A percentile compares a stretch with the other conserved stretches of the same genome.
phyloP scores from a whole-genome alignment of 1,140 invertebrate species.

The Cydia pomonella region DNA sequence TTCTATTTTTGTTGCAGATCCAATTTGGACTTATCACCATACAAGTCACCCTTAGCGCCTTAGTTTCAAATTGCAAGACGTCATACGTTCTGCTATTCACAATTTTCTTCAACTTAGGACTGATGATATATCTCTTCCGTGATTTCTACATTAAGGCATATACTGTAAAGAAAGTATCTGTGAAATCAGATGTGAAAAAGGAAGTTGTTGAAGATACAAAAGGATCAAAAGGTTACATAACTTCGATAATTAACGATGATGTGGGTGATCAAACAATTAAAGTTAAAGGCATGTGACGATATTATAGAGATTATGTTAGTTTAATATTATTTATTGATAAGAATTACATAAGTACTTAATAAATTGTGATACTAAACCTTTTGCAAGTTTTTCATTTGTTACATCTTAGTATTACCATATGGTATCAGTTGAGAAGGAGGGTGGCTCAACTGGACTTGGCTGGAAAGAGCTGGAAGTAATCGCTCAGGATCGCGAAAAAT shows the following conservation, averaged over 20 bases:
- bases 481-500: too few relatives aligned
- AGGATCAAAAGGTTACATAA: not conserved
- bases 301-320: not conserved
- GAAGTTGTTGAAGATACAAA: not conserved
- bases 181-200: constrained; percentile 30
- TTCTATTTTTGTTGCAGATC: constrained; percentile 42
- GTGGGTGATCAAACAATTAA: not conserved
- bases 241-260: not conserved
- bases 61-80: constrained; percentile 46
- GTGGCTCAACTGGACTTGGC: too few relatives aligned
- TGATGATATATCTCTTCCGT: constrained; percentile 53
- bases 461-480: too few relatives aligned
- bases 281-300: not conserved
- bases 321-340: constrained; percentile 8
- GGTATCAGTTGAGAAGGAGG: too few relatives aligned
- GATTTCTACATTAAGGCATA: constrained; percentile 54
- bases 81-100: constrained; percentile 42
- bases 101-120: constrained; percentile 42
- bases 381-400: not conserved
- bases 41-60: constrained; percentile 38
- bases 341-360: not conserved
- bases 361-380: not conserved
- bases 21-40: constrained; percentile 50
- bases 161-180: too few relatives aligned
- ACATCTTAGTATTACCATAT: not conserved